A percentile compares a stretch with the other conserved stretches of the same genome.
Conservation (phyloP, 2,113 vertebrate species). For the Erinaceus europaeus region DNA sequence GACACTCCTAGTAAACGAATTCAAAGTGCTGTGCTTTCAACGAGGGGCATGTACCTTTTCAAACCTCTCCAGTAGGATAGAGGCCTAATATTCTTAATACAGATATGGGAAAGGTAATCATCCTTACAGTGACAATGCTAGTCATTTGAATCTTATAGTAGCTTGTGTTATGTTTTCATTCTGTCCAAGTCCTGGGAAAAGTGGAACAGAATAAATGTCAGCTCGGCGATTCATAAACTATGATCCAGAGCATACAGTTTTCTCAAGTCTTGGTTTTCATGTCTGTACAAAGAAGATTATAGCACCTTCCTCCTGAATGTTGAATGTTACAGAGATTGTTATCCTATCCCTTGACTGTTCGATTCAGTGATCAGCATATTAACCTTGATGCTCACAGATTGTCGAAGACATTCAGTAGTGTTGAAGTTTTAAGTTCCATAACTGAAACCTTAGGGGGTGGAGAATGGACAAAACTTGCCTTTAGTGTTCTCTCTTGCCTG, state of each 20-base stretch:
- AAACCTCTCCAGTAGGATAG: not conserved
- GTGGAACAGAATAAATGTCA: no score
- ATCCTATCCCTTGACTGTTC: not conserved
- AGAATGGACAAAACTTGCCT: not conserved
- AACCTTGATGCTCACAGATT: not conserved
- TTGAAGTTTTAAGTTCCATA: not conserved
- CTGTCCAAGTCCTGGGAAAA: not conserved
- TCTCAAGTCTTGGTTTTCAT: no score
- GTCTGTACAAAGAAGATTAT: not conserved
- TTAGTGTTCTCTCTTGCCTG: not conserved
- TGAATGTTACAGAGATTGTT: not conserved
- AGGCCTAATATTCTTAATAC: not conserved
- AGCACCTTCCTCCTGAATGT: not conserved
- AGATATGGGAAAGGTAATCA: not conserved
- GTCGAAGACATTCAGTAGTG: not conserved
- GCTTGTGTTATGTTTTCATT: not conserved
- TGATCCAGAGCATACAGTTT: no score
- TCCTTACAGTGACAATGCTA: not conserved
- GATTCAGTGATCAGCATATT: not conserved
- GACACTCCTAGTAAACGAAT: not conserved
- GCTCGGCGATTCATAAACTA: no score
- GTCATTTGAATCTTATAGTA: accelerated
- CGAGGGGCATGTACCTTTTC: not conserved
- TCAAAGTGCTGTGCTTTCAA: not conserved
- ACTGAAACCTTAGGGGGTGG: no score